phyloP scores from a whole-genome alignment of 2,888 invertebrate genomes.

The Anagyrus pseudococci region DNA sequence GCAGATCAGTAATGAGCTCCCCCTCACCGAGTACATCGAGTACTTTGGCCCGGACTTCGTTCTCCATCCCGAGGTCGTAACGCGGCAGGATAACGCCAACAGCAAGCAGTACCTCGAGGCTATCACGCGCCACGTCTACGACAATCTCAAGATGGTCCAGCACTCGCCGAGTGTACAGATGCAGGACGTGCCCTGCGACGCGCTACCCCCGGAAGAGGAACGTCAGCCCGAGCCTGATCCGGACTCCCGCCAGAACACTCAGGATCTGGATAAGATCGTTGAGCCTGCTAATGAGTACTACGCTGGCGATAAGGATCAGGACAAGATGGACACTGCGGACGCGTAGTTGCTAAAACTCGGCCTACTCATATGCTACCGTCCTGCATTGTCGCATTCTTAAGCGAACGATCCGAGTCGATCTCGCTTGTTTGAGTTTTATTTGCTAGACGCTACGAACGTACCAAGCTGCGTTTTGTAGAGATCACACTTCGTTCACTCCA shows the following conservation, averaged over 20 bases:
- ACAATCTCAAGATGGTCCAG: slow-evolving; percentile 92
- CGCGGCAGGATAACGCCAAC: slow-evolving; percentile 90
- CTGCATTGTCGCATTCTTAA: too few species aligned
- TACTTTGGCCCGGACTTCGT: slow-evolving; percentile 98
- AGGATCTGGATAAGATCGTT: slow-evolving; percentile 82
- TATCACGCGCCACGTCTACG: slow-evolving; percentile 87
- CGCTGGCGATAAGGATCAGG: slow-evolving; percentile 89
- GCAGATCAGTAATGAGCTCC: slow-evolving; percentile 91
- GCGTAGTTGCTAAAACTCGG: slow-evolving; percentile 43
- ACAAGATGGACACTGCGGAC: slow-evolving; percentile 69
- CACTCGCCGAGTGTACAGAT: slow-evolving; percentile 97
- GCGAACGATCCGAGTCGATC: too few species aligned
- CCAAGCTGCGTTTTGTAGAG: too few species aligned
- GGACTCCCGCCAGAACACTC: slow-evolving; percentile 78
- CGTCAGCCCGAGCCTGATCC: slow-evolving; percentile 82
- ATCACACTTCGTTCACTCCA: too few species aligned
- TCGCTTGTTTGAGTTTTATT: too few species aligned
- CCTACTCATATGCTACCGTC: too few species aligned
- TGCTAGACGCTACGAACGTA: too few species aligned
- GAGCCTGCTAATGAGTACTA: slow-evolving; percentile 89
- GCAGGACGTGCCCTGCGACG: slow-evolving; percentile 91
- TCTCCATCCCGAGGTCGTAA: slow-evolving; percentile 90
- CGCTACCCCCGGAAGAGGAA: slow-evolving; percentile 74
- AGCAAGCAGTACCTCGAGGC: slow-evolving; percentile 94
- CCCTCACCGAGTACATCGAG: slow-evolving; percentile 94